These are phyloP conservation scores for Oligia strigilis DNA, from an alignment of 2,888 invertebrate species.

Conservation along the genomic window DNA sequence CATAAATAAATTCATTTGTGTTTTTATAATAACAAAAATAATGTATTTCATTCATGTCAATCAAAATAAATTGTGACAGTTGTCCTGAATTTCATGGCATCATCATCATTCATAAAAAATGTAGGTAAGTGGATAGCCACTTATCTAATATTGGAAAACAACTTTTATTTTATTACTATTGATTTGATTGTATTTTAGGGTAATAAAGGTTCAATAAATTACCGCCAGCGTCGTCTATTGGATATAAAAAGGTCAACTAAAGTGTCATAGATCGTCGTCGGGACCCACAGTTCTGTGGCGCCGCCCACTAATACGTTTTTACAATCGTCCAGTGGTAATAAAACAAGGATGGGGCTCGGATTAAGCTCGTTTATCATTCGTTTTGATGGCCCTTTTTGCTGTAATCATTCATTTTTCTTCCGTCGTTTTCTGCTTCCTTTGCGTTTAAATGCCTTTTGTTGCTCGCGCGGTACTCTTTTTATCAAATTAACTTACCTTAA, in stretches of 20 bases:
- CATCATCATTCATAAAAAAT: conserved; percentile 18
- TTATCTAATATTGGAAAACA: conserved; percentile 48
- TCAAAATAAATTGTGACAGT: conserved; percentile 3
- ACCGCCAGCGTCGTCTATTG: conserved; percentile 78
- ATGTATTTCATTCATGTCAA: background rate
- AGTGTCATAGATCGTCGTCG: conserved; percentile 83
- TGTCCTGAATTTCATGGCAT: background rate
- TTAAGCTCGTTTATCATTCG: conserved; percentile 91
- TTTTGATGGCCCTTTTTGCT: conserved; percentile 90
- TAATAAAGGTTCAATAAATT: conserved; percentile 83
- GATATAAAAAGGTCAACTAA: conserved; percentile 85
- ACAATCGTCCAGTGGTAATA: conserved; percentile 89
- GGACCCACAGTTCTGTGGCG: conserved; percentile 67
- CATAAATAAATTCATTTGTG: background rate
- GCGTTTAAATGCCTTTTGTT: conserved; percentile 88
- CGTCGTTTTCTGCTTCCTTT: conserved; percentile 88
- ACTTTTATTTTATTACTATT: conserved; percentile 66
- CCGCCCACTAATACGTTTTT: conserved; percentile 89
- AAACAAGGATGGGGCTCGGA: conserved; percentile 89
- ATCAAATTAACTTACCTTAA: conserved; percentile 81
- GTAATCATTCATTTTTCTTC: conserved; percentile 91
- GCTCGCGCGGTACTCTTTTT: conserved; percentile 80
- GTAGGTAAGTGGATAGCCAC: conserved; percentile 14
- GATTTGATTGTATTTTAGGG: conserved; percentile 73
- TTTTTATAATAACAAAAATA: background rate